Evolutionary conservation across 2,113 vertebrate genomes (phyloP), one percentile per base, ranked within the genome.

Genomic region (Hypocryptadius cinnamomeus): DNA sequence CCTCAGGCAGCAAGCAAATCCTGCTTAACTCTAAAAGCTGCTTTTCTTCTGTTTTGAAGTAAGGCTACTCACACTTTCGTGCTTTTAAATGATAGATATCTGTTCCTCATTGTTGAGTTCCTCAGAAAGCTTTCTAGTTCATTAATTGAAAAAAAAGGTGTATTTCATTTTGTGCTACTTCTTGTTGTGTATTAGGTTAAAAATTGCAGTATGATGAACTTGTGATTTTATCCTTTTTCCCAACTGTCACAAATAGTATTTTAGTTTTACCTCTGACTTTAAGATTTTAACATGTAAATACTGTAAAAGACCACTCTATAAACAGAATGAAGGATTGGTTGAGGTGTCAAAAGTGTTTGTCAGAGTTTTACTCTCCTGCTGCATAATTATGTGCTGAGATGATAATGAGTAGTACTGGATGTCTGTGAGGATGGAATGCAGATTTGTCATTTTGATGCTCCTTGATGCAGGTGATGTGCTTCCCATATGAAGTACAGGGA

Each of bases 381-480:
- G 35, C 97, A 90, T 96, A 96, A 94, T 96, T 96, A 95, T 96
- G 85, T 92, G 83, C 93, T 90, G 91, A 96, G 89, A 94, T 88
- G 95, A 85, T 97, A 97, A 96, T 95, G 95, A 96, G 83, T 83
- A 66, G 87, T 90, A 93, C 72, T 85, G 76, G 80, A 70, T 95
- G 90, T 90, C 85, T 94, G 84, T 95, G 94, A 95, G 93, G 89
- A 68, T 90, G 76, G 95, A 96, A 97, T 96, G 94, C 94, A 96
- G 92, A 97, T 97, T 96, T 95, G 93, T 96, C 85, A 61, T 94
- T 93, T 92, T 89, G 79, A 92, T 97, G 80, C 71, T 96, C 16
- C 87, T 95, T 89, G 76, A 93, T 96, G 87, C 96, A 92, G 87
- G 89, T 95, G 85, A 90, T 96, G 85, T 94, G 93, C 76, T 95